A percentile compares a stretch with the other conserved stretches of the same genome.
Conservation (phyloP, 2,888 invertebrate species). For the Nipponacmea schrenckii region DNA sequence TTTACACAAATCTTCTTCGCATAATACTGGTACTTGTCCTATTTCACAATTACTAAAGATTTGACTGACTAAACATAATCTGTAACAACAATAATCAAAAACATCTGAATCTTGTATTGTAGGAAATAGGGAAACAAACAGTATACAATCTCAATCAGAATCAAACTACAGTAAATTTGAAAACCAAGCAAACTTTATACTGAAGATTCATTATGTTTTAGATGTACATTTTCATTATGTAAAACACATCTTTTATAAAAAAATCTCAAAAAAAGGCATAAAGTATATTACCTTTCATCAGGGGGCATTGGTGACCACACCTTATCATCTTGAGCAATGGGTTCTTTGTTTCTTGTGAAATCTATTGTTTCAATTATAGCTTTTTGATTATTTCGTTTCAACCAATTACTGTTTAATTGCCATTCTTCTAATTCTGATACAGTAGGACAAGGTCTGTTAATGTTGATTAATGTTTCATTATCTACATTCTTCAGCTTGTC, state of each 20-base stretch:
- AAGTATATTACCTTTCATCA: conserved; percentile 52
- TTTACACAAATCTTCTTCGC: conserved; percentile 49
- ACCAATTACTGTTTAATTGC: conserved; percentile 48
- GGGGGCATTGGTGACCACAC: conserved; percentile 57
- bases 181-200: no score
- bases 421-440: conserved; percentile 44
- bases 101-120: neutral
- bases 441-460: conserved; percentile 51
- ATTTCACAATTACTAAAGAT: conserved; percentile 55
- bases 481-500: conserved; percentile 44
- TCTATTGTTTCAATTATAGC: conserved; percentile 44
- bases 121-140: neutral
- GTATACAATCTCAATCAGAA: neutral
- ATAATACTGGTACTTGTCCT: conserved; percentile 48
- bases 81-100: conserved; percentile 26
- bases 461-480: conserved; percentile 39
- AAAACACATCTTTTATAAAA: no score
- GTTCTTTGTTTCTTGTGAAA: conserved; percentile 31
- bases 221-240: no score
- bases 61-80: conserved; percentile 56
- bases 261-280: no score
- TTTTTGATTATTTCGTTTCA: conserved; percentile 43
- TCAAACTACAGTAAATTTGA: neutral
- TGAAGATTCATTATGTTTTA: no score
- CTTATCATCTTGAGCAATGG: conserved; percentile 38